Evolutionary conservation across 2,113 vertebrate species (phyloP).

Genomic region (Nipponia nippon): DNA sequence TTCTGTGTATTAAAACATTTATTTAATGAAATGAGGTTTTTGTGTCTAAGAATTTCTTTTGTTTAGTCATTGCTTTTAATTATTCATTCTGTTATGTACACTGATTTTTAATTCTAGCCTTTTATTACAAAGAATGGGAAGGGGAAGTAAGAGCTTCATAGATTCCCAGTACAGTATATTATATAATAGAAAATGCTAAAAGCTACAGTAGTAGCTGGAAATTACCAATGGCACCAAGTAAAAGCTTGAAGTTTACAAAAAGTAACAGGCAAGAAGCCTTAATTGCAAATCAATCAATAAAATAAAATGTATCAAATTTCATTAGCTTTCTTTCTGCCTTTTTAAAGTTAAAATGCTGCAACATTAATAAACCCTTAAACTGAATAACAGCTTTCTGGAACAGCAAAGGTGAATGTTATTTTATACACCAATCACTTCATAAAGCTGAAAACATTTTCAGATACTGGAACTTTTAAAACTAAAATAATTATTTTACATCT

Average conservation of each 20-base stretch:
- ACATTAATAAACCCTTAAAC: background rate
- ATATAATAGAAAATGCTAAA: background rate
- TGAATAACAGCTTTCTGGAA: conserved; percentile 6
- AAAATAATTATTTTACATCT: conserved; percentile 60
- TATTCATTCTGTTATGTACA: background rate
- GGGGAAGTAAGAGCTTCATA: background rate
- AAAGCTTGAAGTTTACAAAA: background rate
- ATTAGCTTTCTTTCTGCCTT: background rate
- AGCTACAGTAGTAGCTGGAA: background rate
- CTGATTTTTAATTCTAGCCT: background rate
- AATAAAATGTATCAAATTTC: background rate
- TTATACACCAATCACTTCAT: conserved; percentile 45
- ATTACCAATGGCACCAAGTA: background rate
- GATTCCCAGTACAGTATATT: background rate
- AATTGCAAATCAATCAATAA: background rate
- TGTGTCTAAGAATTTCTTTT: background rate
- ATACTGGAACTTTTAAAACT: conserved; percentile 7
- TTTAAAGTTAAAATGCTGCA: background rate
- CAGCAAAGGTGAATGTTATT: conserved; percentile 38
- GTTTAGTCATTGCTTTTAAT: background rate
- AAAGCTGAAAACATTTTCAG: conserved; percentile 59
- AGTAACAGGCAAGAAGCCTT: background rate
- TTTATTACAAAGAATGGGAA: background rate
- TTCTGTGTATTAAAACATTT: background rate
- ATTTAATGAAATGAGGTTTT: background rate